Base-by-base conservation (phyloP, 2,888 invertebrate species). In the Phengaris alcon region DNA sequence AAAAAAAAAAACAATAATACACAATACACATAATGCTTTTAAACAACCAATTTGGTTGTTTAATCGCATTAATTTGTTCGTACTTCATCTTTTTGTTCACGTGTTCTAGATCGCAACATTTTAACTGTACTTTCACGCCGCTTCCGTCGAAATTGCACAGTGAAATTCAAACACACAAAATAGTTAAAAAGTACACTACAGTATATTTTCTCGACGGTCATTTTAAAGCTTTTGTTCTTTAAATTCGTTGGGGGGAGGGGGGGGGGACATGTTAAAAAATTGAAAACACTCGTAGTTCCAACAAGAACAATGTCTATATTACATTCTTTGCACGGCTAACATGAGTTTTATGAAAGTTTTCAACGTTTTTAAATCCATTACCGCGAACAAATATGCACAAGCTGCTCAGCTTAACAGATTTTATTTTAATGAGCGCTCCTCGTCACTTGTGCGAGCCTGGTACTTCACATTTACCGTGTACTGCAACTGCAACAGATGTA, bases 301-400 rank as follows among this genome's bases (percentile, higher is more conserved):
- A 64, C 64, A 64, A 64, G 64, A 59, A 73, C 73, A 48, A 46
- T 75, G 76, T 55, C 75, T 72, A 75, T 74, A 75, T 76, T 73
- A 75, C 73, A 75, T 76, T 76, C 74, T 74, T 76, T 55, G 46
- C 74, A 59, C 74, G 74, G 74, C 76, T 64, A 35, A 64, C 64
- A 64, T 64, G 64, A 64, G 64, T 64, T 35, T 44, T 35, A 44
- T 35, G 12, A n/a, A 9, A 69, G 46, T 48, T 48, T 48, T 15
- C 69, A 69, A 69, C 69, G 8, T 69, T 69, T 69, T 69, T 48
- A 69, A 69, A 69, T 69, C 69, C 69, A 69, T 69, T 69, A 69
- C 69, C 69, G 69, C n/a, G 69, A 48, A 48, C 48, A 69, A 69
- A 69, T 48, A 48, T 69, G 48, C 69, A 48, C 69, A 48, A 48